Percentiles rank a stretch among this genome's conserved stretches.
phyloP scores from a whole-genome alignment of 2,113 vertebrate species.

The Tichodroma muraria region DNA sequence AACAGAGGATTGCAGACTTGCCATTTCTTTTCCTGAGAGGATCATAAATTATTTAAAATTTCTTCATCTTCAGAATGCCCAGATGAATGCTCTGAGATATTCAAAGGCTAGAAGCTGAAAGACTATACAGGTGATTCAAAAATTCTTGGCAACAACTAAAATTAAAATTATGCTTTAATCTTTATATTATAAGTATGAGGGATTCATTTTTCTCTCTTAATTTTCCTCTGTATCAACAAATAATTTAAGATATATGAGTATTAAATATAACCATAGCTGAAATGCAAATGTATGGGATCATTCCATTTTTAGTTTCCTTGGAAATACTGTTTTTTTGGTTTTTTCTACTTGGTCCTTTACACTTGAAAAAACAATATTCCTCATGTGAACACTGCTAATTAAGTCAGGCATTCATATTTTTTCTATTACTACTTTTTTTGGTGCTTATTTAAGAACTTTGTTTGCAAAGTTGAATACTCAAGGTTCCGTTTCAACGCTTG shows the following conservation, averaged over 20 bases:
- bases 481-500: not conserved
- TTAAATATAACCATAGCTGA: not conserved
- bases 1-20: not conserved
- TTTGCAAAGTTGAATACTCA: slow-evolving; percentile 2
- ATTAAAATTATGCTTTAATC: not conserved
- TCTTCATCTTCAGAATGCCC: slow-evolving; percentile 12
- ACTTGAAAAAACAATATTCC: not conserved
- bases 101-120: not conserved
- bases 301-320: not conserved
- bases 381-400: not conserved
- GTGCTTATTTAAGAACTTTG: slow-evolving; percentile 16
- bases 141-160: not conserved
- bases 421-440: not conserved
- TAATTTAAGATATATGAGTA: not conserved
- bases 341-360: not conserved
- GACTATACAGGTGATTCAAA: not conserved
- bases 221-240: not conserved
- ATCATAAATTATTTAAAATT: slow-evolving; percentile 31
- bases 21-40: not conserved
- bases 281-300: not conserved
- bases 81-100: not conserved
- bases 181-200: not conserved
- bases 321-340: not conserved
- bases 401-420: not conserved
- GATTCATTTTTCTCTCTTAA: not conserved